Conservation (phyloP, 2,113 vertebrate genomes). For the Oryzias woworae region DNA sequence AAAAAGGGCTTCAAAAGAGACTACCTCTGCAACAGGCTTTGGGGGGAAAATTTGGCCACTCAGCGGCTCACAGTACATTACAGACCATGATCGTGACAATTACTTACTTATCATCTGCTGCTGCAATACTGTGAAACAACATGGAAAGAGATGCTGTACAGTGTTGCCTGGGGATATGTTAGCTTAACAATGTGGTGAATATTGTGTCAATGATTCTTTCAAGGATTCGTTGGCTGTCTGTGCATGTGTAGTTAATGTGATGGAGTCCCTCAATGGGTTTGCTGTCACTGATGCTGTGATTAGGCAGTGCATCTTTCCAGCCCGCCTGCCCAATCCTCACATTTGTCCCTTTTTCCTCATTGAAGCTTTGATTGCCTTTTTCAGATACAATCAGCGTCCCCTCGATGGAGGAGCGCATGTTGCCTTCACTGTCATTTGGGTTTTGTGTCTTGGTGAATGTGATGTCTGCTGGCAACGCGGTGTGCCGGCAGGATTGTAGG, state of each 20-base stretch:
- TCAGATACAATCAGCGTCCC: slow-evolving; percentile 54
- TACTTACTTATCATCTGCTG: slow-evolving; percentile 22
- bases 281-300: slow-evolving; percentile 37
- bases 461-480: slow-evolving; percentile 61
- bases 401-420: slow-evolving; percentile 29
- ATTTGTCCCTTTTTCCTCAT: slow-evolving; percentile 36
- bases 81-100: slow-evolving; percentile 10
- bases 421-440: slow-evolving; percentile 47
- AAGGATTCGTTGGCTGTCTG: slow-evolving; percentile 1
- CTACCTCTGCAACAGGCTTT: slow-evolving; percentile 57
- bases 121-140: slow-evolving; percentile 20
- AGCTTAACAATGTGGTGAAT: slow-evolving; percentile 35
- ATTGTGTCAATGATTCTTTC: slow-evolving; percentile 29
- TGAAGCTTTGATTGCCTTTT: slow-evolving; percentile 58
- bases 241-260: slow-evolving; percentile 23
- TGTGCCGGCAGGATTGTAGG: slow-evolving; percentile 47
- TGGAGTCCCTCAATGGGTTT: slow-evolving; percentile 39
- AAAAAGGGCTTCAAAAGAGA: slow-evolving; percentile 50
- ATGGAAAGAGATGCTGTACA: slow-evolving; percentile 23
- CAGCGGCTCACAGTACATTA: slow-evolving; percentile 16
- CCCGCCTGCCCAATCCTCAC: slow-evolving; percentile 17
- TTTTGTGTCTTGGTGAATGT: slow-evolving; percentile 52
- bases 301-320: slow-evolving; percentile 43
- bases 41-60: slow-evolving; percentile 33
- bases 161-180: slow-evolving; percentile 16